Conservation (phyloP, 37 sponge, comb jelly and placozoan species). For the Axinella damicornis region DNA sequence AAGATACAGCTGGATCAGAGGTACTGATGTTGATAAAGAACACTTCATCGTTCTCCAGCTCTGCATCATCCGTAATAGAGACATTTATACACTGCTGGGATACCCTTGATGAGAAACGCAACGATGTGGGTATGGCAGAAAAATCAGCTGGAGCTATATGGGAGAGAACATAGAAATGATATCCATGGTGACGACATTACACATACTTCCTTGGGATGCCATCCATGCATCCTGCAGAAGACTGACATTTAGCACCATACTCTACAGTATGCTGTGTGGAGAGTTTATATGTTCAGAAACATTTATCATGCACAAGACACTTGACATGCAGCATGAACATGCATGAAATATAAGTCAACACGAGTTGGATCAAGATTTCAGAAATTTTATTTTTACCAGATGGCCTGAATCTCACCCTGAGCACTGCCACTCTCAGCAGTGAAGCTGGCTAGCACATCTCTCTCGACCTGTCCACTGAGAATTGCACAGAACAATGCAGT, state of each 20-base stretch:
- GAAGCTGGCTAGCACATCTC: neutral
- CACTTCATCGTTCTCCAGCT: neutral
- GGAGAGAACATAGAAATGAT: too few relatives aligned
- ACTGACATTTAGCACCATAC: too few relatives aligned
- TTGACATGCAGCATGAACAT: too few relatives aligned
- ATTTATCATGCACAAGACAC: too few relatives aligned
- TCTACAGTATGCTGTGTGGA: too few relatives aligned
- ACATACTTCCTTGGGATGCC: too few relatives aligned
- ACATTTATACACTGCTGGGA: neutral
- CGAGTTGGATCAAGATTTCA: too few relatives aligned
- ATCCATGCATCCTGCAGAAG: too few relatives aligned
- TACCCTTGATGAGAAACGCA: neutral
- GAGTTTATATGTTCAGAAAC: too few relatives aligned
- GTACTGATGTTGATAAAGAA: conserved; percentile 5
- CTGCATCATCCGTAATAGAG: conserved; percentile 2
- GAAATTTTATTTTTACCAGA: neutral
- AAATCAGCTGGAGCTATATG: neutral
- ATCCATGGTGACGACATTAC: too few relatives aligned
- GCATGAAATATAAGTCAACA: too few relatives aligned
- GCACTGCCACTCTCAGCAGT: neutral
- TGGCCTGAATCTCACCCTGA: neutral
- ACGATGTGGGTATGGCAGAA: neutral
- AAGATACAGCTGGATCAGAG: neutral
- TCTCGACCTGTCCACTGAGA: neutral
- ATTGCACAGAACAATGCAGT: neutral